These are phyloP conservation scores for Coreius guichenoti DNA, from an alignment of 2,797 vertebrate species.

Conservation along the genomic window DNA sequence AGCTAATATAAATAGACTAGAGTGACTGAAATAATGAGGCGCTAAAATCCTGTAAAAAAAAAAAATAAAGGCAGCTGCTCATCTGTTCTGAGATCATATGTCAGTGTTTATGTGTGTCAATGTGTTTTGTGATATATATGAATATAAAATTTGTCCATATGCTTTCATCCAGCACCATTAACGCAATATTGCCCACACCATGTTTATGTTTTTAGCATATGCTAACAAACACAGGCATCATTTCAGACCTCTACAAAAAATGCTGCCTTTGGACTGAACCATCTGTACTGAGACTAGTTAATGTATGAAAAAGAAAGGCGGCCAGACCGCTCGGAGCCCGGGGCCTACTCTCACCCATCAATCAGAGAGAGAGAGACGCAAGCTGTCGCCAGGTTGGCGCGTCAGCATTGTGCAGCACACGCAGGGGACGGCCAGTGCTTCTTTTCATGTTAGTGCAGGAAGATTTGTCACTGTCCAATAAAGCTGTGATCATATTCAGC, in stretches of 20 bases:
- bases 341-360: conserved; percentile 48
- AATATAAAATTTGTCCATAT: conserved; percentile 52
- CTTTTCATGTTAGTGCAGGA: conserved; percentile 68
- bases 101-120: conserved; percentile 12
- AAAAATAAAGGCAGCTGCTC: conserved; percentile 36
- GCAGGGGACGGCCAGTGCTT: conserved; percentile 70
- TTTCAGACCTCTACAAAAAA: conserved; percentile 19
- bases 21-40: conserved; percentile 26
- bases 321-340: conserved; percentile 49
- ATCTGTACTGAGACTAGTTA: conserved; percentile 42
- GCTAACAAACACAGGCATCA: conserved; percentile 34
- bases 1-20: not conserved
- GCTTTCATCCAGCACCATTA: conserved; percentile 31
- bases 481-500: conserved; percentile 65
- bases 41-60: conserved; percentile 8
- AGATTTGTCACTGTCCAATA: conserved; percentile 79
- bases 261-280: conserved; percentile 27
- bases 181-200: conserved; percentile 38
- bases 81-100: conserved; percentile 19
- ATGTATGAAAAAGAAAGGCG: conserved; percentile 36
- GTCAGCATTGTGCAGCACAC: conserved; percentile 78
- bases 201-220: conserved; percentile 44
- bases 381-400: conserved; percentile 77
- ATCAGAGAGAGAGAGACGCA: conserved; percentile 56
- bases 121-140: conserved; percentile 32